These are phyloP conservation scores for Murina feae DNA, from an alignment of 2,113 vertebrate genomes.

Conservation along the genomic window DNA sequence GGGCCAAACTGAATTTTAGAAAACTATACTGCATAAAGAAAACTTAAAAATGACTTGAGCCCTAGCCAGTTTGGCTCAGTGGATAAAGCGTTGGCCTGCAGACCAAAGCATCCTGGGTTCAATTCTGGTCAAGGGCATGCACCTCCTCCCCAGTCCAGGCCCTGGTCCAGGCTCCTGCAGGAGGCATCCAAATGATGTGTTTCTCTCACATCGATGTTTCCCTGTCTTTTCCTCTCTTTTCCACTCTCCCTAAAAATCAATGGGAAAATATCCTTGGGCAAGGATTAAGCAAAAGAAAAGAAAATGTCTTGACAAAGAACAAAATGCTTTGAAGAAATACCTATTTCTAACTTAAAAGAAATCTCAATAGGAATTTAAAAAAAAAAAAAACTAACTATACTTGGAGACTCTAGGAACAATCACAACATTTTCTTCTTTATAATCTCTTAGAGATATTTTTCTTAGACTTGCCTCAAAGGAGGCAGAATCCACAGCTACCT, in stretches of 20 bases:
- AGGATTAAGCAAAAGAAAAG: too few species aligned
- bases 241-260: too few species aligned
- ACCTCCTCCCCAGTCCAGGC: too few species aligned
- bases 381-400: neutral
- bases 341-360: neutral
- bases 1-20: neutral
- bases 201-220: too few species aligned
- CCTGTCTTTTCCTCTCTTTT: too few species aligned
- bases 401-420: neutral
- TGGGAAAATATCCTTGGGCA: too few species aligned
- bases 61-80: too few species aligned
- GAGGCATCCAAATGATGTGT: too few species aligned
- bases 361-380: neutral
- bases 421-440: neutral
- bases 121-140: too few species aligned
- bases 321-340: neutral
- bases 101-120: too few species aligned
- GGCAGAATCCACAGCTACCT: neutral
- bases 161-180: too few species aligned
- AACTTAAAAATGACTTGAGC: neutral
- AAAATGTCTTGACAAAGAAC: neutral
- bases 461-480: neutral
- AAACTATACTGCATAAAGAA: neutral
- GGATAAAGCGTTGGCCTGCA: too few species aligned
- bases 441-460: neutral